A percentile compares a stretch with the other conserved stretches of the same genome.
phyloP scores from a whole-genome alignment of 2,113 vertebrate species.

The Progne subis region DNA sequence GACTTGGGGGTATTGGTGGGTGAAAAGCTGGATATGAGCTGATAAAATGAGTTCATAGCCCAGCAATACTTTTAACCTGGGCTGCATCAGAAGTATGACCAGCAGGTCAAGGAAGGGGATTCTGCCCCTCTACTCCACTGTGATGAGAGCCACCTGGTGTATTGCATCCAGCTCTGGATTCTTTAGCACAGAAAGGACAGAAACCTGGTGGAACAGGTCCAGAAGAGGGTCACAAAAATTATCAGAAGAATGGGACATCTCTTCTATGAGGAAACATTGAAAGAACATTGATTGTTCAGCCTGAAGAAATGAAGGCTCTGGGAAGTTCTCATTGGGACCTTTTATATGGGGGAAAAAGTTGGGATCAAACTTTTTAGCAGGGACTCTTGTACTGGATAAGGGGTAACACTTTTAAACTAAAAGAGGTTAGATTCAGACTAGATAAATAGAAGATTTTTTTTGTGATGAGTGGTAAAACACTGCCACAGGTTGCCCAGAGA shows the following conservation, averaged over 20 bases:
- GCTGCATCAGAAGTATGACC: neutral
- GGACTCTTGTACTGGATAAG: neutral
- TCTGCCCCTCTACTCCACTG: neutral
- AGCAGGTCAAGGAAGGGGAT: neutral
- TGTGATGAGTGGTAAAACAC: neutral
- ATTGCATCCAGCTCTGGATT: neutral
- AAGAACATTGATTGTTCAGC: neutral
- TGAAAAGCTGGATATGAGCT: neutral
- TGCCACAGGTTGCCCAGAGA: neutral
- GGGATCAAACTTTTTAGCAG: neutral
- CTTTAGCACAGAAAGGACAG: neutral
- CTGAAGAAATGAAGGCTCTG: neutral
- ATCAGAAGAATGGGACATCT: neutral
- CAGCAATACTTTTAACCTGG: neutral
- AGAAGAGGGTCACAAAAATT: neutral
- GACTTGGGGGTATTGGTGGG: neutral
- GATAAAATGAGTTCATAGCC: fast-evolving
- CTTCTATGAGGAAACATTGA: neutral
- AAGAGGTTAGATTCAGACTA: neutral
- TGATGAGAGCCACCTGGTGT: neutral
- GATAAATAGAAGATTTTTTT: neutral
- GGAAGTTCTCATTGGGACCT: neutral
- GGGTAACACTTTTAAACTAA: neutral
- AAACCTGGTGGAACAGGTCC: neutral
- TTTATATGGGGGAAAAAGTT: neutral